Base-by-base conservation (phyloP, 1,140 invertebrate species). In the Drosophila neocordata region DNA sequence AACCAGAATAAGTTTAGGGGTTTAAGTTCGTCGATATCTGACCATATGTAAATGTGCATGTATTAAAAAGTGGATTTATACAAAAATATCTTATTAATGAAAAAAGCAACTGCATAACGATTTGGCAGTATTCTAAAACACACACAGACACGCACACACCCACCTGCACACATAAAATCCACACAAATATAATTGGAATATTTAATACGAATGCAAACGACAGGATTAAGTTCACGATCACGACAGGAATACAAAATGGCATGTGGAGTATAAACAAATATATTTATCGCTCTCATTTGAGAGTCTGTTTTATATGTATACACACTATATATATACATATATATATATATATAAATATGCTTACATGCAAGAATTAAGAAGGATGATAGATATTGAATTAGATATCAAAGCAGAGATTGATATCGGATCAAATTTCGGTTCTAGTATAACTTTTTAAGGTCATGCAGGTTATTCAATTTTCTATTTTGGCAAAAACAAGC, bases 1-100 rank as follows among this genome's bases (percentile, higher is more conserved):
- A 97, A 91, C 96, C 96, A 2, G 96, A 97, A 82, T 97, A 96
- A 95, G 22, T 59, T 37, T 64, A 73, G 59, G 65, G 35, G 59
- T 22, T 12, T 24, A 61, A 41, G 15, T 41, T 34, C 35, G 22
- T 55, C 53, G 51, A 52, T n/a, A n/a, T 38, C 20, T 35, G 31
- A 38, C 38, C 37, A 65, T 31, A 62, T 38, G n/a, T 63, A 44
- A 34, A 61, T 41, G 31, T 74, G 52, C 37, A 59, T 53, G 51
- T 51, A 41, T 20, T 48, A 56, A 56, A 18, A 52, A 69, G 34
- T 24, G 55, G 35, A 55, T 67, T 71, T 51, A 44, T 37, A 53
- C 37, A 66, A 38, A 65, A 27, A 48, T 34, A 70, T 34, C 48
- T 63, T 63, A 44, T 63, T 64, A 38, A 51, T 35, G 44, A 65